A percentile compares a stretch with the other conserved stretches of the same genome.
These are phyloP conservation scores for Cygnus atratus DNA, from an alignment of 2,113 vertebrate species.

Conservation along the genomic window DNA sequence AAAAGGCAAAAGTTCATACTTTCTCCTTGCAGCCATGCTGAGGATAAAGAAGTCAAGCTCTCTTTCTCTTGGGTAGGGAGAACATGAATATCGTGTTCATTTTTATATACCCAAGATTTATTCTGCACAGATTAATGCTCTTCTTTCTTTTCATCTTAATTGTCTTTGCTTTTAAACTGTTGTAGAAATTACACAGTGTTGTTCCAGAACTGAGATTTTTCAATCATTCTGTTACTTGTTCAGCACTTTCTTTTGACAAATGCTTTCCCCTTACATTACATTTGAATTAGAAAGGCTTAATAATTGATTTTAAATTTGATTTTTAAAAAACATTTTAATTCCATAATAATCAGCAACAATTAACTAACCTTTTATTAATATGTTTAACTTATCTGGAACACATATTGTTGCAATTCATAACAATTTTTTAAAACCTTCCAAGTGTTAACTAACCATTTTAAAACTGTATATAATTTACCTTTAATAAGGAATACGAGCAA, in stretches of 20 bases:
- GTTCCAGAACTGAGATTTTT: background rate
- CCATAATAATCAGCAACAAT: background rate
- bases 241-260: background rate
- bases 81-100: background rate
- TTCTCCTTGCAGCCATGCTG: background rate
- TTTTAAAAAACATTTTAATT: background rate
- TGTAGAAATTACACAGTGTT: background rate
- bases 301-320: background rate
- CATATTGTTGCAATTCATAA: background rate
- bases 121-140: background rate
- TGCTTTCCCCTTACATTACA: background rate
- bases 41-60: background rate
- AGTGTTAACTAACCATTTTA: background rate
- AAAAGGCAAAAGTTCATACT: background rate
- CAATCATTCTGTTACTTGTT: background rate
- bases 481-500: background rate
- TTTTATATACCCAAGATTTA: background rate
- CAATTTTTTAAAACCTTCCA: background rate
- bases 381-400: background rate
- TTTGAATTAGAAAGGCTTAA: background rate
- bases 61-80: background rate
- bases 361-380: background rate
- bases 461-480: background rate
- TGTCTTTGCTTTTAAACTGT: background rate
- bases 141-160: background rate